Evolutionary conservation across 2,113 vertebrate species (phyloP), one percentile per base, ranked within the genome.

Genomic region (Paraplagusia blochii): DNA sequence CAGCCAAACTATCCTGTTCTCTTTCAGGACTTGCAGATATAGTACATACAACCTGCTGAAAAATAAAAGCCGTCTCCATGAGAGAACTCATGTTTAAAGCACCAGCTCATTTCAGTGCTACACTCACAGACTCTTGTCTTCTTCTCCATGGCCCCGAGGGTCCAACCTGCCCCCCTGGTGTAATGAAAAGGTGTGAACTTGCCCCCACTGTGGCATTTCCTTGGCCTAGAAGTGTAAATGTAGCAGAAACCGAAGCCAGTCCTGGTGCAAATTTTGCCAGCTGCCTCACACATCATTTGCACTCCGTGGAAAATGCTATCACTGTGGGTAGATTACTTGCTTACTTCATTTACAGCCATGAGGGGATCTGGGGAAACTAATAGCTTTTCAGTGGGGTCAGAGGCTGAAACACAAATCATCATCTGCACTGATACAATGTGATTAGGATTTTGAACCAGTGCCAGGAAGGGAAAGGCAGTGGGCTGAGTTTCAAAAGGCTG

Each of bases 231-330:
- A 82, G 73, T 86, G 84, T 88, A 74, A 85, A 79, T 66, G 80
- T 74, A 82, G 76, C 84, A 84, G 69, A 85, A 80, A 80, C 36
- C 13, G 36, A n/a, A 82, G 72, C 61, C 70, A 69, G 74, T 70
- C 58, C 76, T 80, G 80, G 85, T 79, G 80, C 48, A 17, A 10
- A 17, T 16, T 14, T 76, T 66, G 38, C 50, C 71, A 66, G 58
- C 61, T 76, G 62, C 34, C 80, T 83, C 77, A 66, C 81, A 86
- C 88, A 81, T 88, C 80, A 84, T 85, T 88, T 87, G 76, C 80
- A 79, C 78, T 77, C 80, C 55, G 69, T 76, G 77, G 77, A 85
- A 86, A 87, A 87, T 55, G 79, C 82, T 79, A 81, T 80, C 76
- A 74, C 54, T 71, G 62, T 63, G 62, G 75, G 44, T 63, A 86